Base-by-base conservation (phyloP, 2,888 invertebrate species). In the Coecobrya sp. region DNA sequence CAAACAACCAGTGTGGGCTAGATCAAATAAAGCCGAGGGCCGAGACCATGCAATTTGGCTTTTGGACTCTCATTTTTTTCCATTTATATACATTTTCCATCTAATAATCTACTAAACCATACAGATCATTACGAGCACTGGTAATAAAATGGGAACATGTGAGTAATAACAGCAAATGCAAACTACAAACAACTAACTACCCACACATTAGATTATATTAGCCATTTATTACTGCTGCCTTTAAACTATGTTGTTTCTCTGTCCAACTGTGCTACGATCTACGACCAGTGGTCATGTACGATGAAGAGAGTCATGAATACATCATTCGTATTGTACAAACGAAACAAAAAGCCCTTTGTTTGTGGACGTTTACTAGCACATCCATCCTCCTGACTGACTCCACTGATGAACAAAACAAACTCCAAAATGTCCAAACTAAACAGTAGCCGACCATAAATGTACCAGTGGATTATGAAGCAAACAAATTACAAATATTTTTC, bases 1-100 rank as follows among this genome's bases (percentile, higher is more conserved):
- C 55, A 70, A 86, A 86, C 86, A 86, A 86, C 86, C n/a, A 70
- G 86, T 86, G 86, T 86, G 86, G 86, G 86, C 68, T 86, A 65
- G 27, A 73, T 70, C 68, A 70, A 86, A 86, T 70, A 73, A 65
- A 65, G 85, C 65, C 85, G 85, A 65, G 25, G 42, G 25, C 42
- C 36, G 65, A 49, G 59, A 11, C 5, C 10, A 65, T 65, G 62
- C 19, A 76, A 76, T 76, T 76, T 49, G 49, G 25, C 16, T 76
- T 76, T 49, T 76, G 49, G 45, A 76, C 45, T 76, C 49, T 76
- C 52, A 25, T 13, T 73, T 76, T 42, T 73, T 11, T 25, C 36
- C 36, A 42, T 65, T n/a, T 65, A 42, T 73, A 73, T 22, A 73
- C 73, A 22, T 76, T 76, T 45, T 11, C 52, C 49, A 42, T 73